A percentile compares a stretch with the other conserved stretches of the same genome.
These are phyloP conservation scores for Grus americana DNA, from an alignment of 2,113 vertebrate genomes.

Conservation along the genomic window DNA sequence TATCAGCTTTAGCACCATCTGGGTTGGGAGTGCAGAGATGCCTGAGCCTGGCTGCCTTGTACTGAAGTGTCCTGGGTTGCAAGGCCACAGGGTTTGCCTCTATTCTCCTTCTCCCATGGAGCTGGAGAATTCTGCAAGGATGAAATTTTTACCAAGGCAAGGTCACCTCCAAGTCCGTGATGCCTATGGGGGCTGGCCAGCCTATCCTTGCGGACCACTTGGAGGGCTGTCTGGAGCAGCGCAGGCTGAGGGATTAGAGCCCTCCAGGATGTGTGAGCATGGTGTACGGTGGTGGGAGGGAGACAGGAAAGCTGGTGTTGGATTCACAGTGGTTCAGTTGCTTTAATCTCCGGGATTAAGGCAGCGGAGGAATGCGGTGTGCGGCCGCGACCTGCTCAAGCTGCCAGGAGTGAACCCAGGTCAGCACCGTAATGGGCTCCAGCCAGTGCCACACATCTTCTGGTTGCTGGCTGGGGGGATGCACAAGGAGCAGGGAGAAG, in stretches of 20 bases:
- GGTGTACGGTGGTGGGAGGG: not conserved
- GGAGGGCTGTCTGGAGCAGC: not conserved
- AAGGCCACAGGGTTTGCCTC: not conserved
- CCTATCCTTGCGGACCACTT: not conserved
- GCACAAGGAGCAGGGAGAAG: not conserved
- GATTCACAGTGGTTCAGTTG: constrained; percentile 46
- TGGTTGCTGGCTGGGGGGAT: not conserved
- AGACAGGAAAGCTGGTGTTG: constrained; percentile 50
- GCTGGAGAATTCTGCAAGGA: not conserved
- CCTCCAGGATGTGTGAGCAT: not conserved
- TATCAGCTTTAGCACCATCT: not conserved
- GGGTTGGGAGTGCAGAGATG: not conserved
- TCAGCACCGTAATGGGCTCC: not conserved
- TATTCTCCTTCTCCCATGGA: not conserved
- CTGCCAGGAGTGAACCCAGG: constrained; percentile 57
- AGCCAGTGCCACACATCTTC: not conserved
- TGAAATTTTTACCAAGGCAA: not conserved
- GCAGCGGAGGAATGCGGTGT: constrained; percentile 54
- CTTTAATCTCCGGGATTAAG: constrained; percentile 67
- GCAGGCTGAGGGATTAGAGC: not conserved
- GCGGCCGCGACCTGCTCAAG: not conserved
- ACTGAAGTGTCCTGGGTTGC: not conserved
- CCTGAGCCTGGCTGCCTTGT: not conserved
- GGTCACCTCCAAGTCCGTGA: not conserved
- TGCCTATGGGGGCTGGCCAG: rapidly evolving